Base-by-base conservation (phyloP, 2,113 vertebrate species). In the Pholis gunnellus region DNA sequence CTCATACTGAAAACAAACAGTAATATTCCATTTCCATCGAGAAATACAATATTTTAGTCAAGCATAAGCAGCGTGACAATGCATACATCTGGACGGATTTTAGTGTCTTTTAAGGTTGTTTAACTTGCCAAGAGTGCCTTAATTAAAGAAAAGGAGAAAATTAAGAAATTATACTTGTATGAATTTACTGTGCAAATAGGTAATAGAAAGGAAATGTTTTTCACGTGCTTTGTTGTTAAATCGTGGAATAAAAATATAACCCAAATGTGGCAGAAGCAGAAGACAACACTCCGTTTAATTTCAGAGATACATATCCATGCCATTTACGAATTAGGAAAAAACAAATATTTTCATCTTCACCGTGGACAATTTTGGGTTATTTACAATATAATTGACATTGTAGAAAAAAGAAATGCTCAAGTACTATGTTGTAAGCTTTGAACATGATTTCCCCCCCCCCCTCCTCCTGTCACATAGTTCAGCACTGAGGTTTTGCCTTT, bases 251-350 rank as follows among this genome's bases (percentile, higher is more conserved):
- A 86, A 91, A 87, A 59, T 63, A 80, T 38, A 87, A 89, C 48
- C 85, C 80, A 82, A 84, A 87, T 76, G 83, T 91, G 89, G 87
- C 82, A 87, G 87, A 91, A 91, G 92, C 90, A 92, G 75, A 88
- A 87, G 83, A 90, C 87, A 74, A 85, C 72, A 91, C 90, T 88
- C 87, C 17, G 31, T 83, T 91, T 91, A 85, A 81, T 87, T 85
- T 92, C 89, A 87, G 86, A 90, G 87, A 87, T 90, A 93, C 89
- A 91, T 86, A 87, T 91, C 91, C 93, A 92, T 94, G 93, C 92
- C 87, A 63, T 86, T 87, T 79, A 93, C 38, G 59, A 70, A 88
- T 90, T 46, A 76, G 80, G 46, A 56, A 52, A 64, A 82, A 90
- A 88, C 69, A 81, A 81, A 69, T 83, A 83, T 88, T 87, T 88